Evolutionary conservation across 2,113 vertebrate species (phyloP).

Genomic region (Prunella fulvescens): DNA sequence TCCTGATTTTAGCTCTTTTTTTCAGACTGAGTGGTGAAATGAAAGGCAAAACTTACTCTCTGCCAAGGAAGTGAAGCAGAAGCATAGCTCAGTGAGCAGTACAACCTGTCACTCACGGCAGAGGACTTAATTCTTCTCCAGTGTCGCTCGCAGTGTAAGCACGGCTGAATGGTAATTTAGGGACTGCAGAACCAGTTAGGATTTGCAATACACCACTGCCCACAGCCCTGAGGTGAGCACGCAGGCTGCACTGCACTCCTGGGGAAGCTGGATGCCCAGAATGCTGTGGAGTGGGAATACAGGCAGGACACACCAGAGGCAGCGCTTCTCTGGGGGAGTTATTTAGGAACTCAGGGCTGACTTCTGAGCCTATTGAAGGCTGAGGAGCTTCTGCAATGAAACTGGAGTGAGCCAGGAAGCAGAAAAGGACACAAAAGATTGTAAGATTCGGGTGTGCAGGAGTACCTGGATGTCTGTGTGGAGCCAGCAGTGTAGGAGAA

Average conservation of each 20-base stretch:
- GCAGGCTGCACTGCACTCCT: accelerated
- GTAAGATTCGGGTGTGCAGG: no score
- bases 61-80: background rate
- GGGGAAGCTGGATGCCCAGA: background rate
- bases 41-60: background rate
- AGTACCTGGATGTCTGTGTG: background rate
- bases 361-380: background rate
- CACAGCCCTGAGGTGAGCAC: background rate
- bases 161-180: background rate
- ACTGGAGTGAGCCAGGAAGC: background rate
- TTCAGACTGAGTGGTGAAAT: background rate
- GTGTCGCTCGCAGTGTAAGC: background rate
- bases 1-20: background rate
- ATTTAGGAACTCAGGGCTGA: background rate
- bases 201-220: background rate
- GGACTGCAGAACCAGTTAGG: background rate
- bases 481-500: background rate
- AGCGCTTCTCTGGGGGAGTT: background rate
- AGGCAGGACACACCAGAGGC: background rate
- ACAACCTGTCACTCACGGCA: background rate
- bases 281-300: background rate
- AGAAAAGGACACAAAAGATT: no score
- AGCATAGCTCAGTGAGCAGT: background rate
- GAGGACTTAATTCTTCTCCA: background rate
- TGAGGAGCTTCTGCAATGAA: background rate